These are phyloP conservation scores for Simalia tracyae DNA, from an alignment of 2,797 vertebrate species.

Conservation along the genomic window DNA sequence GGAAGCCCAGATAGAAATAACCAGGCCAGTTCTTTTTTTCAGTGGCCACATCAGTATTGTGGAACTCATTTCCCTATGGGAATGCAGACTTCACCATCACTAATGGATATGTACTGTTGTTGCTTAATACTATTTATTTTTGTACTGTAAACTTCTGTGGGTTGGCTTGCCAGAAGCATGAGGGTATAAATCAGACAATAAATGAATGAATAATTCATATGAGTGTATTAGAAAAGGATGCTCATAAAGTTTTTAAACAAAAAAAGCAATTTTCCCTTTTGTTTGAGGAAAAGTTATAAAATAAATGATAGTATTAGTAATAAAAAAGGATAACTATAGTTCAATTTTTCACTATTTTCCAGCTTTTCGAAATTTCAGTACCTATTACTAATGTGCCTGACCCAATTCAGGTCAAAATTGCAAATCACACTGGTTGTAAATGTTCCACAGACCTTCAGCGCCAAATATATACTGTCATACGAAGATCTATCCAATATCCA, in stretches of 20 bases:
- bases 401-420: conserved; percentile 88
- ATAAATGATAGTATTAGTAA: background rate
- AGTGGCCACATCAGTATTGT: too few species aligned
- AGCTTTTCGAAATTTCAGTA: conserved; percentile 90
- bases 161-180: too few species aligned
- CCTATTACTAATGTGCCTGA: conserved; percentile 90
- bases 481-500: conserved; percentile 73
- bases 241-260: background rate
- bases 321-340: conserved; percentile 31
- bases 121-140: too few species aligned
- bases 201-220: too few species aligned
- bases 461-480: conserved; percentile 77
- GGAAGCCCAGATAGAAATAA: too few species aligned
- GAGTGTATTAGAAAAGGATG: background rate
- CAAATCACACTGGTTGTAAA: conserved; percentile 92
- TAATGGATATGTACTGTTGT: too few species aligned
- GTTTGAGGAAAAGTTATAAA: background rate
- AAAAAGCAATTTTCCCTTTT: background rate
- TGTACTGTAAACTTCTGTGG: too few species aligned
- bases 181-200: too few species aligned
- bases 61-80: too few species aligned
- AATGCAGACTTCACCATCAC: too few species aligned
- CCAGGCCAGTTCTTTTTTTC: too few species aligned
- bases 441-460: conserved; percentile 86
- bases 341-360: conserved; percentile 20